Evolutionary conservation across 2,113 vertebrate genomes (phyloP), one percentile per base, ranked within the genome.

Genomic region (Phalacrocorax pelagicus): DNA sequence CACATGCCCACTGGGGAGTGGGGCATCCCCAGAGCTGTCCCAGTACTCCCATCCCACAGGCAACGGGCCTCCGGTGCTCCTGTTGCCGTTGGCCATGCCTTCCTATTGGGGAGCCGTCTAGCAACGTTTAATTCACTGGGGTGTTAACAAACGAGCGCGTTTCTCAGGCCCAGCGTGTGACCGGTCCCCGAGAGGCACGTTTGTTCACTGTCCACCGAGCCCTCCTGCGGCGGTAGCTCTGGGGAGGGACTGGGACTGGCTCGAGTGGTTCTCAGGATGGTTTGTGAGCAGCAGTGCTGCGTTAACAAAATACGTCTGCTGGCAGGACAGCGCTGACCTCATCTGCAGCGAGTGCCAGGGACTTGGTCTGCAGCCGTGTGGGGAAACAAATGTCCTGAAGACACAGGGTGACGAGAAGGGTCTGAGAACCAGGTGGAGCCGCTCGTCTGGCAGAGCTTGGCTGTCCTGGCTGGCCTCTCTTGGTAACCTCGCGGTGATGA

Each of bases 91-190:
- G 65, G 24, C 26, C 24, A 1, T 57, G 32, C 55, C 61, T 92
- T 32, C 54, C 57, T 34, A 5, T 19, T 61, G 2, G 3, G n/a
- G 36, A 47, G 27, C 5, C 2, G 17, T 27, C 30, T 91, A 12
- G 47, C 61, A 27, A 8, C 0, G 0, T 55, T 38, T 14, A 4
- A 14, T 40, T 65, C 55, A 11, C 44, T 1, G 2, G 38, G 7
- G 19, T 26, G 40, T 65, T 46, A 61, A 23, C 17, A 26, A 81
- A 49, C 5, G 5, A 30, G 65, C 5, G 2, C 1, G 2, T 69
- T 77, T 67, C 30, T 78, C 17, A 5, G 42, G 13, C 18, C 51
- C 34, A 5, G 10, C 2, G 0, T 34, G 26, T 27, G 36, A 32
- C 20, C 19, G 2, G 47, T 44, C 47, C 62, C 67, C 1, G 9